Percentiles rank a stretch among this genome's conserved stretches.
Conservation (phyloP, 2,113 vertebrate species). For the Coracopsis vasa region DNA sequence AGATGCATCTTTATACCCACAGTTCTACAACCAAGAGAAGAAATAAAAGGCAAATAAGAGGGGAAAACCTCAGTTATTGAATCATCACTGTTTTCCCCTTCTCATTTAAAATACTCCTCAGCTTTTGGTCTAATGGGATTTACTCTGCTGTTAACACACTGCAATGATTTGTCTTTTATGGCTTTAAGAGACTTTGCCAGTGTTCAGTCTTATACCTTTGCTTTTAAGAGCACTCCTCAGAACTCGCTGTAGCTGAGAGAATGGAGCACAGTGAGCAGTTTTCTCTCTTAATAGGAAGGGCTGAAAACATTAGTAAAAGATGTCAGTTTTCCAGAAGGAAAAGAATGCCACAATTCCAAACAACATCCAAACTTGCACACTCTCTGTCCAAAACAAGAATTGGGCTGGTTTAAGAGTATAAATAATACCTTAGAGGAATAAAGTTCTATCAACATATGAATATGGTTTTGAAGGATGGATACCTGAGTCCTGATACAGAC, state of each 20-base stretch:
- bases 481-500: not conserved
- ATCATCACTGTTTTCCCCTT: not conserved
- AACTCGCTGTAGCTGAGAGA: not conserved
- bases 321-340: not conserved
- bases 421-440: not conserved
- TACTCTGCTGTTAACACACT: not conserved
- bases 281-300: not conserved
- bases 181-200: not conserved
- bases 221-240: not conserved
- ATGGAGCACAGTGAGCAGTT: not conserved
- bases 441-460: not conserved
- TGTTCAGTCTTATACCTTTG: not conserved
- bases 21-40: not conserved
- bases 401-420: not conserved
- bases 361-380: not conserved
- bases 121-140: not conserved
- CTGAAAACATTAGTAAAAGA: not conserved
- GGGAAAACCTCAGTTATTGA: not conserved
- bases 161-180: not conserved
- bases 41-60: not conserved
- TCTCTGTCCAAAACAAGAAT: not conserved
- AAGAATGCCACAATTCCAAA: not conserved
- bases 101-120: not conserved
- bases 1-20: rapidly evolving
- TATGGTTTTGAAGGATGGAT: not conserved